Evolutionary conservation across 2,888 invertebrate species (phyloP).

Genomic region (Apomyelois bistriatella): DNA sequence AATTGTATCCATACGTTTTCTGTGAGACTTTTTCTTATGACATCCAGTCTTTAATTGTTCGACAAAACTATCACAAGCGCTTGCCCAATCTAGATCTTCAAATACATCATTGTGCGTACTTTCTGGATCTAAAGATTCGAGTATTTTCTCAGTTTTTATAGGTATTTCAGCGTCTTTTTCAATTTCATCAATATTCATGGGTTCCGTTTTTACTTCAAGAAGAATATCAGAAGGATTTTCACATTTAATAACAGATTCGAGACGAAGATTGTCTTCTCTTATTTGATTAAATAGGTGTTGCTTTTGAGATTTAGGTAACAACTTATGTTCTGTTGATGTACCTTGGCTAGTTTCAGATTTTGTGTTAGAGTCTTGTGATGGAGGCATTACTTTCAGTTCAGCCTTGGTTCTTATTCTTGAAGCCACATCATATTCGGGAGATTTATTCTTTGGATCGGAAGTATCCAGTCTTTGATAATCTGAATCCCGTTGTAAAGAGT

Average conservation of each 20-base stretch:
- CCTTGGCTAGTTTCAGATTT: conserved; percentile 41
- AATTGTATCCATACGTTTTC: conserved; percentile 62
- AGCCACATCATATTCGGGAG: conserved; percentile 78
- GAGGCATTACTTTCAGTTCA: conserved; percentile 84
- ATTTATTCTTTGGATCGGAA: conserved; percentile 53
- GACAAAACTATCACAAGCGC: conserved; percentile 88
- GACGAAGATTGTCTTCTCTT: conserved; percentile 60
- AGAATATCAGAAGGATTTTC: conserved; percentile 77
- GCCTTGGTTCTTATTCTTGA: conserved; percentile 92
- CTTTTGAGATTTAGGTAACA: conserved; percentile 65
- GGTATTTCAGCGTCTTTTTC: conserved; percentile 79
- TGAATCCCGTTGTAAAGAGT: conserved; percentile 80
- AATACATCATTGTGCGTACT: conserved; percentile 23
- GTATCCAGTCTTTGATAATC: conserved; percentile 58
- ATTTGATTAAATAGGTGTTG: conserved; percentile 73
- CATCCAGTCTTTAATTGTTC: conserved; percentile 84
- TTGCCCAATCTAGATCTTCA: conserved; percentile 80
- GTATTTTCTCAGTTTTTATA: conserved; percentile 55
- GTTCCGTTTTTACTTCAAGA: conserved; percentile 84
- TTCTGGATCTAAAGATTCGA: conserved; percentile 39
- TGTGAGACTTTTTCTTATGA: conserved; percentile 77
- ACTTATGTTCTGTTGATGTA: conserved; percentile 38
- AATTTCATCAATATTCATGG: conserved; percentile 83
- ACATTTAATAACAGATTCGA: conserved; percentile 81
- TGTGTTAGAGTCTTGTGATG: conserved; percentile 51